A percentile compares a stretch with the other conserved stretches of the same genome.
These are phyloP conservation scores for Alsophila aescularia DNA, from an alignment of 2,888 invertebrate species.

Conservation along the genomic window DNA sequence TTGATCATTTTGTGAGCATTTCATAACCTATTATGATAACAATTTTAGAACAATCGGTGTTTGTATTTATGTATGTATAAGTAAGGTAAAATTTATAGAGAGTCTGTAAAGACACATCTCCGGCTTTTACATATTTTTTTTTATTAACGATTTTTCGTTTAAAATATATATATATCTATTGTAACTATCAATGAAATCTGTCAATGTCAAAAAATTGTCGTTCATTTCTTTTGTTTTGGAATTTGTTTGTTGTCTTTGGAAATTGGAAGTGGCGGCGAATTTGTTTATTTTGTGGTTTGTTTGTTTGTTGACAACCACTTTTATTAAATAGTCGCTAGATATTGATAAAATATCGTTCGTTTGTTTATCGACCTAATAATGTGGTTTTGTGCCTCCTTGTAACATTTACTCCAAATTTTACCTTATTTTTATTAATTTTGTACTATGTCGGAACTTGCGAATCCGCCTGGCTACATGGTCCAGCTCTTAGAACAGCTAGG, in stretches of 20 bases:
- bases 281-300: background rate
- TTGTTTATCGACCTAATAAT: background rate
- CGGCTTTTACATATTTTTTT: too few relatives aligned
- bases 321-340: background rate
- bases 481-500: conserved; percentile 88
- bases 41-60: too few relatives aligned
- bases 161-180: too few relatives aligned
- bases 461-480: conserved; percentile 79
- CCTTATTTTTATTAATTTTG: background rate
- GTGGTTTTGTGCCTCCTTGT: background rate
- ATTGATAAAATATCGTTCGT: background rate
- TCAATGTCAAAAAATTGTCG: too few relatives aligned
- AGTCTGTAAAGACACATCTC: too few relatives aligned
- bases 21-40: too few relatives aligned
- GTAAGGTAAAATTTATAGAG: too few relatives aligned
- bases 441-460: conserved; percentile 54
- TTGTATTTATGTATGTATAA: too few relatives aligned
- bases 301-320: background rate
- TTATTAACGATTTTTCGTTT: too few relatives aligned
- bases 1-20: too few relatives aligned
- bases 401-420: background rate
- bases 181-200: too few relatives aligned
- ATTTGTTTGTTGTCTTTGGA: background rate
- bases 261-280: background rate
- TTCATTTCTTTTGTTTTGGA: background rate